Percentiles rank a stretch among this genome's conserved stretches.
These are phyloP conservation scores for Glyptemys insculpta DNA, from an alignment of 2,797 vertebrate species.

Conservation along the genomic window DNA sequence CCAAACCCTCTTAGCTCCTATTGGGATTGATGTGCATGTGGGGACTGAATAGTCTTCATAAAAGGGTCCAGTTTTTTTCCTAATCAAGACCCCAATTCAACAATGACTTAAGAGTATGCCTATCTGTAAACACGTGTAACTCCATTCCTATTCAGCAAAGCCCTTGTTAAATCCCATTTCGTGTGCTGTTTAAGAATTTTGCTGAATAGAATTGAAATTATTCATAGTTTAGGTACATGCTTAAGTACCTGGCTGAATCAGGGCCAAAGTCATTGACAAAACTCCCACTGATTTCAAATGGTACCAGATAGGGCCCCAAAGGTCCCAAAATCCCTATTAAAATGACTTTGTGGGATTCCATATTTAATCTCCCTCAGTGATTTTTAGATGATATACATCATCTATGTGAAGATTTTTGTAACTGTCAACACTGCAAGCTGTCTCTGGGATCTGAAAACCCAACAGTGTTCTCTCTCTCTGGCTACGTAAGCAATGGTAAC, in stretches of 20 bases:
- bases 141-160: background rate
- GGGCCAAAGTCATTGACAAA: background rate
- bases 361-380: background rate
- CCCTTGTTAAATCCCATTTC: fast-evolving
- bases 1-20: background rate
- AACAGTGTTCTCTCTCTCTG: background rate
- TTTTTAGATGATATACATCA: background rate
- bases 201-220: background rate
- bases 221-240: background rate
- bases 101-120: fast-evolving
- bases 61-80: too few relatives aligned
- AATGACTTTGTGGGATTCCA: background rate
- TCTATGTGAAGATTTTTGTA: background rate
- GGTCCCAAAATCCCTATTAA: background rate
- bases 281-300: background rate
- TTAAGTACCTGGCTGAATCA: background rate
- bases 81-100: background rate
- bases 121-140: background rate
- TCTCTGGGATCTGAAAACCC: background rate
- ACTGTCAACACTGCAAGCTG: background rate
- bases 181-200: background rate
- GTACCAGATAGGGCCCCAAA: background rate
- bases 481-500: background rate
- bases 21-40: background rate
- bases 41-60: too few relatives aligned